Conservation (phyloP, 2,888 invertebrate species). For the Geotrupes spiniger region DNA sequence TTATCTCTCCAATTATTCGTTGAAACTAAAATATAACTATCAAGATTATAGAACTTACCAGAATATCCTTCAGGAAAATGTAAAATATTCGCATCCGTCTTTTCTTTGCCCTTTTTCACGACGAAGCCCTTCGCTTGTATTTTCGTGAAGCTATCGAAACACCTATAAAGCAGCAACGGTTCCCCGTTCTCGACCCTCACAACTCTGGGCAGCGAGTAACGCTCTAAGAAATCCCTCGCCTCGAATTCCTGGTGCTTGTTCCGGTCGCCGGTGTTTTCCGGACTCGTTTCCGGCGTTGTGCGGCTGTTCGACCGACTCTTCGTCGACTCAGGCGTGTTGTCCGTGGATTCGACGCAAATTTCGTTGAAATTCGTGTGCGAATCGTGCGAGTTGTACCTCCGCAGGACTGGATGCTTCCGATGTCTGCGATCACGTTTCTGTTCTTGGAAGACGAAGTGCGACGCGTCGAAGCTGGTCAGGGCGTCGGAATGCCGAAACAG, state of each 20-base stretch:
- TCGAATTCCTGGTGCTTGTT: conserved; percentile 31
- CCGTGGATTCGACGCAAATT: conserved; percentile 47
- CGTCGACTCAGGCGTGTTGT: conserved; percentile 41
- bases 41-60: conserved; percentile 54
- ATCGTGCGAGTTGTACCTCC: conserved; percentile 50
- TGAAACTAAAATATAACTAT: too few species aligned
- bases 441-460: conserved; percentile 42
- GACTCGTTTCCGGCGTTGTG: conserved; percentile 34
- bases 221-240: conserved; percentile 59
- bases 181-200: conserved; percentile 58
- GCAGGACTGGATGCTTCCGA: conserved; percentile 49
- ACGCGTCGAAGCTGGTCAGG: conserved; percentile 45
- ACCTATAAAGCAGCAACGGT: conserved; percentile 62
- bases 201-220: conserved; percentile 61
- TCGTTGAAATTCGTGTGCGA: conserved; percentile 50
- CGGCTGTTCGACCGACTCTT: conserved; percentile 32
- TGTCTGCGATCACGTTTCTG: conserved; percentile 22
- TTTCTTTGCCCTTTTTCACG: conserved; percentile 56
- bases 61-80: conserved; percentile 67
- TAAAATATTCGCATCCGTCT: conserved; percentile 56
- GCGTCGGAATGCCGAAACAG: conserved; percentile 41
- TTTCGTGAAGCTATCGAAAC: conserved; percentile 61
- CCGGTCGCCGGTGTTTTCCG: conserved; percentile 38
- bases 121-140: conserved; percentile 61
- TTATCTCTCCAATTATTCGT: too few species aligned